A percentile compares a stretch with the other conserved stretches of the same genome.
Evolutionary conservation across 1,140 invertebrate genomes (phyloP).

Genomic region (Orussus abietinus): DNA sequence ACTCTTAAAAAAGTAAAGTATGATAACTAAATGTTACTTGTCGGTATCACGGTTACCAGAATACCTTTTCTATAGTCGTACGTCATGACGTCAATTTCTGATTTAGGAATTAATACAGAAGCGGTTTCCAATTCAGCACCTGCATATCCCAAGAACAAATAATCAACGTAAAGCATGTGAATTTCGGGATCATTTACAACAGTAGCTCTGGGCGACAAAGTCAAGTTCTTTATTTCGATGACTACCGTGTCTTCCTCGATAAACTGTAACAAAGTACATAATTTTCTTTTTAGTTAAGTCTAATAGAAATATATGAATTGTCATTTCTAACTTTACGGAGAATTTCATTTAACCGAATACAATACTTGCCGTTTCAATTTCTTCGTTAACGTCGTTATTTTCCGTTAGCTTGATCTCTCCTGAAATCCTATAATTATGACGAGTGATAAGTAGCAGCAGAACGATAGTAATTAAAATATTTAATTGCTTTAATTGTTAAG

Average conservation of each 20-base stretch:
- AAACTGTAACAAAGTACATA: constrained; percentile 3
- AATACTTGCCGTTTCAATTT: no score
- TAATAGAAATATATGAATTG: background rate
- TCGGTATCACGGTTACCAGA: no score
- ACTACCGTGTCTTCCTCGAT: constrained; percentile 9
- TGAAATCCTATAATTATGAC: no score
- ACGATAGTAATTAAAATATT: no score
- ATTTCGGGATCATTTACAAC: constrained; percentile 18
- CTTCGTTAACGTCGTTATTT: no score
- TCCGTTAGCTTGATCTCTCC: no score
- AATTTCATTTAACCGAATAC: no score
- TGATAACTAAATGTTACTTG: no score
- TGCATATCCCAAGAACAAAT: constrained; percentile 19
- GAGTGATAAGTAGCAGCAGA: no score
- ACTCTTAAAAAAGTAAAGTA: constrained; percentile 36
- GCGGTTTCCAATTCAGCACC: constrained; percentile 21
- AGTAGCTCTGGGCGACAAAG: constrained; percentile 8
- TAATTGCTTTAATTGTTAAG: no score
- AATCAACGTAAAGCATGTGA: constrained; percentile 22
- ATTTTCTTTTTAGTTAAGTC: background rate
- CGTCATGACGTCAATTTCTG: constrained; percentile 5
- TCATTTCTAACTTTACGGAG: no score
- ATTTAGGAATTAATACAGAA: constrained; percentile 17
- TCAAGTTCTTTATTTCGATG: constrained; percentile 16
- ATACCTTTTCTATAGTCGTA: constrained; percentile 21